Evolutionary conservation across 2,113 vertebrate species (phyloP).

Genomic region (Chloropsis hardwickii): DNA sequence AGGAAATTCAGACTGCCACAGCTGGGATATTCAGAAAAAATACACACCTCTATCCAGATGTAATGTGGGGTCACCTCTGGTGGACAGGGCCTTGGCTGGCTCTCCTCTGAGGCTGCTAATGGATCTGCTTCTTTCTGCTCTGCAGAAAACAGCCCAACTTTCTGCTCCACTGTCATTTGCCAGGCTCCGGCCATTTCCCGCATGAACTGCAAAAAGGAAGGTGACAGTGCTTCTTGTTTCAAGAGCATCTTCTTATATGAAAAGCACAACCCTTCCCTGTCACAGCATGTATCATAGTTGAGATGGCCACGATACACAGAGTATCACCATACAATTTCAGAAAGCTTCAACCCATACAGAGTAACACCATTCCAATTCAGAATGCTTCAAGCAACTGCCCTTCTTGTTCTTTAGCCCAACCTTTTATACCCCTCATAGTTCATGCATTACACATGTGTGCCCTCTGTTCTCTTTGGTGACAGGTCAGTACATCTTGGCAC

Average conservation of each 20-base stretch:
- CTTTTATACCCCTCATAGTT: too few relatives aligned
- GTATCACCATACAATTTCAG: too few relatives aligned
- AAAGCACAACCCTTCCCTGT: background rate
- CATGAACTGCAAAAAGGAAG: conserved; percentile 82
- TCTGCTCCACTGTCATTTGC: conserved; percentile 96
- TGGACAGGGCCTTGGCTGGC: conserved; percentile 87
- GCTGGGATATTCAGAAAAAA: background rate
- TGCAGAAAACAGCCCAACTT: conserved; percentile 89
- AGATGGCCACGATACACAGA: too few relatives aligned
- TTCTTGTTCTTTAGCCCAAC: too few relatives aligned
- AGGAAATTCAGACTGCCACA: background rate
- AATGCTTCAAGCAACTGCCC: too few relatives aligned
- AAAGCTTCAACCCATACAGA: too few relatives aligned
- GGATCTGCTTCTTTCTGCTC: conserved; percentile 88
- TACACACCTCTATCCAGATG: conserved; percentile 92
- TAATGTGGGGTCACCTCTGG: conserved; percentile 92
- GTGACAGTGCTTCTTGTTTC: background rate
- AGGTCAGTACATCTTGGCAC: too few relatives aligned
- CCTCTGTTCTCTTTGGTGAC: too few relatives aligned
- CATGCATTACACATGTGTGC: too few relatives aligned
- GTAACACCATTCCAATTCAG: too few relatives aligned
- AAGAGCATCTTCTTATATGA: background rate
- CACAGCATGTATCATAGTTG: too few relatives aligned
- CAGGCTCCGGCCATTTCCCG: conserved; percentile 96
- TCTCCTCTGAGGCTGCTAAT: conserved; percentile 91